Conservation (phyloP, 2,113 vertebrate species). For the Lagopus muta region DNA sequence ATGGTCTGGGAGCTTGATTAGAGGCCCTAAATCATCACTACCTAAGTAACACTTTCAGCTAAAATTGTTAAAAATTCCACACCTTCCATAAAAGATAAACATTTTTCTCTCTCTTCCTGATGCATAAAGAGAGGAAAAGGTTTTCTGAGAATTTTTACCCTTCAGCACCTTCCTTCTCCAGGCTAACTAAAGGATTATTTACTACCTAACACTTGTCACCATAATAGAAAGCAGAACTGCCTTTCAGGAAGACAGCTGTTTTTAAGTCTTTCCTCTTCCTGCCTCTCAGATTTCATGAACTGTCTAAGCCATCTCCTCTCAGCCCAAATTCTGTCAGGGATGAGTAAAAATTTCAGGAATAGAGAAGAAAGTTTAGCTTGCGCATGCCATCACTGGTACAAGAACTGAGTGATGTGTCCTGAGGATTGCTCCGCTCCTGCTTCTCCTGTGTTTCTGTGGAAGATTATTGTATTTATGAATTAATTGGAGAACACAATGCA, state of each 20-base stretch:
- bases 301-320: neutral
- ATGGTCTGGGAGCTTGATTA: neutral
- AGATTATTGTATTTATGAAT: neutral
- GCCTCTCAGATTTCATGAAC: neutral
- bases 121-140: neutral
- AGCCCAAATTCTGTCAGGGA: neutral
- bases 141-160: neutral
- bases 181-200: neutral
- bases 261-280: neutral
- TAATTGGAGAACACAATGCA: neutral
- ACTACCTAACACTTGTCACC: neutral
- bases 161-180: neutral
- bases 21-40: neutral
- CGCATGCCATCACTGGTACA: no score
- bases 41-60: neutral
- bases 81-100: neutral
- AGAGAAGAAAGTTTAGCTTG: neutral
- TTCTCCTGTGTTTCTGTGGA: neutral
- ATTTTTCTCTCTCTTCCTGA: neutral
- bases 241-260: accelerated
- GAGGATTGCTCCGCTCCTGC: accelerated
- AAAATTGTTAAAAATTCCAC: neutral
- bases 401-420: neutral
- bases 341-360: neutral
- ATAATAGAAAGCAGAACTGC: neutral